These are phyloP conservation scores for Vombatus ursinus DNA, from an alignment of 2,113 vertebrate genomes.

Conservation along the genomic window DNA sequence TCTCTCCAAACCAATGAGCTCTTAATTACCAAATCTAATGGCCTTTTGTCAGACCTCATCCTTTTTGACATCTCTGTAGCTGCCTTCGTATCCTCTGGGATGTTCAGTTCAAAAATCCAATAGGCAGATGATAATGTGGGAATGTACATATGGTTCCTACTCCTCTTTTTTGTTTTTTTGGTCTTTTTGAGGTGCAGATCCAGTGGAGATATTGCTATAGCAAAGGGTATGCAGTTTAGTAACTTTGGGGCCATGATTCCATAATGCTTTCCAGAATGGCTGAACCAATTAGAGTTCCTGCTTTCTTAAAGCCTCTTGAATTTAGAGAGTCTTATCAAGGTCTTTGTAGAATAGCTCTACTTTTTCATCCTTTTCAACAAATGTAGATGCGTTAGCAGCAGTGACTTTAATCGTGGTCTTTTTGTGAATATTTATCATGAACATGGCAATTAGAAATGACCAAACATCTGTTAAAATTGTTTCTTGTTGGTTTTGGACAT, in stretches of 20 bases:
- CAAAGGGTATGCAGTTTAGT: background rate
- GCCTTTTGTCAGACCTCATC: no score
- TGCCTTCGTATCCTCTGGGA: no score
- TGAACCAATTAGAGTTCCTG: background rate
- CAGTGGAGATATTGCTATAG: background rate
- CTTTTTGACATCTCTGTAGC: no score
- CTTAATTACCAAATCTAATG: no score
- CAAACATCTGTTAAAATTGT: background rate
- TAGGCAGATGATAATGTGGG: no score
- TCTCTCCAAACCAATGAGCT: no score
- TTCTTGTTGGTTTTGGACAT: background rate
- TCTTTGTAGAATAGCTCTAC: background rate
- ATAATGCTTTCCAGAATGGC: background rate
- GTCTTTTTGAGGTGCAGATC: no score
- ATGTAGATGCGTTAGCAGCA: background rate
- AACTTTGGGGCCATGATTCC: background rate
- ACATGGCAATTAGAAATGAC: background rate
- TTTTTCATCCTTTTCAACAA: background rate
- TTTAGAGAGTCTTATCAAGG: background rate
- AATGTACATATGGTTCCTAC: no score
- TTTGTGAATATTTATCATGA: background rate
- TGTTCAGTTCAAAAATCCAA: no score
- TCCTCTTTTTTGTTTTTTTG: no score
- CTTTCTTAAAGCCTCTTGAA: background rate
- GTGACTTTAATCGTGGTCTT: background rate